Percentiles rank a stretch among this genome's conserved stretches.
Conservation (phyloP, 2,113 vertebrate species). For the Hypocryptadius cinnamomeus region DNA sequence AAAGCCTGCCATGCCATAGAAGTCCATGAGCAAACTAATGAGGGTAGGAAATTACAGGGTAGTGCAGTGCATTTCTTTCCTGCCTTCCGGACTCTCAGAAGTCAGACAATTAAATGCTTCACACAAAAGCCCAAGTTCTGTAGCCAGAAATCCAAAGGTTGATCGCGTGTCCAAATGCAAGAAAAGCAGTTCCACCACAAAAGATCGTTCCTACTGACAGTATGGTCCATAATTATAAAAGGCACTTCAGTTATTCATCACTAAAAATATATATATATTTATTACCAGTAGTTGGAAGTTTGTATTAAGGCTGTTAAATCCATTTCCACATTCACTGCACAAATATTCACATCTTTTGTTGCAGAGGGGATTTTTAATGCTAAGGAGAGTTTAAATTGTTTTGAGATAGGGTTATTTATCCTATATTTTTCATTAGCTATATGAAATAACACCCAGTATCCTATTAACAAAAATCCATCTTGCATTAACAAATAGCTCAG, state of each 20-base stretch:
- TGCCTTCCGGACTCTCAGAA: neutral
- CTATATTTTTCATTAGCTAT: neutral
- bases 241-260: neutral
- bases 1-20: conserved; percentile 40
- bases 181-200: neutral
- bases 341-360: neutral
- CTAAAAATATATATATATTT: neutral
- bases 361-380: neutral
- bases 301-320: neutral
- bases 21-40: neutral
- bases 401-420: neutral
- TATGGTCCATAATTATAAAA: neutral
- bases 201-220: neutral
- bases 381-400: neutral
- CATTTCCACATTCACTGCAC: neutral
- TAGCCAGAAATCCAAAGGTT: neutral
- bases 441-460: neutral
- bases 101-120: conserved; percentile 22
- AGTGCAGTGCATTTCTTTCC: neutral
- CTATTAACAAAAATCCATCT: neutral
- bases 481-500: neutral
- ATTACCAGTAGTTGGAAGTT: neutral
- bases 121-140: neutral
- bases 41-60: conserved; percentile 29
- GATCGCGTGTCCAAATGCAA: neutral